Evolutionary conservation across 2,888 invertebrate genomes (phyloP).

Genomic region (Seladonia tumulorum): DNA sequence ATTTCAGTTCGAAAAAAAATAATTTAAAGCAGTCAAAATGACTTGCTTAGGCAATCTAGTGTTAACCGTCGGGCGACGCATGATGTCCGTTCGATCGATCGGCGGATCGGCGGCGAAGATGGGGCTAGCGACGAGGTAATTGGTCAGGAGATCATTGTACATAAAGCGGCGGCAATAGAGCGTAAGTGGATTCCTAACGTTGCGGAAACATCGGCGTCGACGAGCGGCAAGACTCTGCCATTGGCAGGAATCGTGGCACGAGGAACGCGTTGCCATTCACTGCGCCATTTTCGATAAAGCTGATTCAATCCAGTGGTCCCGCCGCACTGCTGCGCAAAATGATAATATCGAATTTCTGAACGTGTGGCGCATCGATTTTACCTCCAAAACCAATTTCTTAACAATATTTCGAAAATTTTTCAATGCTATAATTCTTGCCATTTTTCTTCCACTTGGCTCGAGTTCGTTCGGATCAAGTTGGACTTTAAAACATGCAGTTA

Average conservation of each 20-base stretch:
- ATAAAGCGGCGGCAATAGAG: slow-evolving; percentile 45
- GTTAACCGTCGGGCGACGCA: background rate
- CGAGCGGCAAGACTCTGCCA: slow-evolving; percentile 25
- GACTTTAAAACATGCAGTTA: no score
- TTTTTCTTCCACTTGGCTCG: no score
- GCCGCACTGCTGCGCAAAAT: background rate
- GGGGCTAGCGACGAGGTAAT: slow-evolving; percentile 45
- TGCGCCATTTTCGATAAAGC: slow-evolving; percentile 55
- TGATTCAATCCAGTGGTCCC: slow-evolving; percentile 52
- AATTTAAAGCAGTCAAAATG: no score
- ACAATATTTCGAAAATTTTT: no score
- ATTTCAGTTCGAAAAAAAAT: no score
- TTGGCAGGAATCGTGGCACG: slow-evolving; percentile 44
- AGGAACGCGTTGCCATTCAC: slow-evolving; percentile 50
- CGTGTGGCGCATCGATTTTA: no score
- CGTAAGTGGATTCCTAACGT: slow-evolving; percentile 53
- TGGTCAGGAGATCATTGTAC: slow-evolving; percentile 46
- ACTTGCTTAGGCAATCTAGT: no score
- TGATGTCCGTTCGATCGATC: slow-evolving; percentile 32
- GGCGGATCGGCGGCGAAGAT: slow-evolving; percentile 4
- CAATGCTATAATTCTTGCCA: no score
- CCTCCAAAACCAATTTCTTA: no score
- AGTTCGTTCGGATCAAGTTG: no score
- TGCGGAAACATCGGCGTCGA: slow-evolving; percentile 55
- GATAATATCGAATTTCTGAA: background rate